These are phyloP conservation scores for Rhynchonycteris naso DNA, from an alignment of 2,797 vertebrate species.

Conservation along the genomic window DNA sequence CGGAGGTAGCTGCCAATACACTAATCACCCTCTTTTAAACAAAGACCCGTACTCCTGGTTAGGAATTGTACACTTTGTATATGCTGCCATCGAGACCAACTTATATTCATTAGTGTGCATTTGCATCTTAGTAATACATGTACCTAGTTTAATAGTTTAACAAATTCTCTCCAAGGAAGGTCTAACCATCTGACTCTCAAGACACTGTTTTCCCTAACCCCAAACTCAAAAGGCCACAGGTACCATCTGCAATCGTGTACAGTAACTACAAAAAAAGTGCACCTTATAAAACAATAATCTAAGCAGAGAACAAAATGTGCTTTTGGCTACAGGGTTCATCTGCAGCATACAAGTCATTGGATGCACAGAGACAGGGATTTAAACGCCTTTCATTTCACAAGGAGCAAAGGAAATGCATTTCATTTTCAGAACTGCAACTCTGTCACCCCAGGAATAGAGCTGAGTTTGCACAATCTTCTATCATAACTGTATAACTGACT, in stretches of 20 bases:
- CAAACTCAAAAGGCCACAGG: not conserved
- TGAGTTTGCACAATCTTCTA: constrained; percentile 34
- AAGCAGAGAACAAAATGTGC: not conserved
- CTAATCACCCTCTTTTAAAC: not conserved
- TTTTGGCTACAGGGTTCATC: not conserved
- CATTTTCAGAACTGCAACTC: constrained; percentile 7
- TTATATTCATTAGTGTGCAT: not conserved
- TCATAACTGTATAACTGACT: constrained; percentile 56
- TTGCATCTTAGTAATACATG: not conserved
- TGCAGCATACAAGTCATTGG: not conserved
- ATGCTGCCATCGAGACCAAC: not conserved
- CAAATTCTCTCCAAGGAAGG: not conserved
- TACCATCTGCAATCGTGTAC: not conserved
- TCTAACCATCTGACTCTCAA: not conserved
- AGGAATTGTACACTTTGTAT: not conserved
- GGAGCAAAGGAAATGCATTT: not conserved
- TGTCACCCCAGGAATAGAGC: constrained; percentile 28
- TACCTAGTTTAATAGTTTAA: constrained; percentile 5
- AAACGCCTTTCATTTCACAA: not conserved
- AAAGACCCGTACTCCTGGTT: not conserved
- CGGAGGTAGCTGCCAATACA: constrained; percentile 37
- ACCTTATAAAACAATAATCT: not conserved
- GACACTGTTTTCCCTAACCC: not conserved
- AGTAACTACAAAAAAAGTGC: not conserved
- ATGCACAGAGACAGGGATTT: not conserved